Evolutionary conservation across 1,140 invertebrate genomes (phyloP), one percentile per base, ranked within the genome.

Genomic region (Drosophila ohnishii): DNA sequence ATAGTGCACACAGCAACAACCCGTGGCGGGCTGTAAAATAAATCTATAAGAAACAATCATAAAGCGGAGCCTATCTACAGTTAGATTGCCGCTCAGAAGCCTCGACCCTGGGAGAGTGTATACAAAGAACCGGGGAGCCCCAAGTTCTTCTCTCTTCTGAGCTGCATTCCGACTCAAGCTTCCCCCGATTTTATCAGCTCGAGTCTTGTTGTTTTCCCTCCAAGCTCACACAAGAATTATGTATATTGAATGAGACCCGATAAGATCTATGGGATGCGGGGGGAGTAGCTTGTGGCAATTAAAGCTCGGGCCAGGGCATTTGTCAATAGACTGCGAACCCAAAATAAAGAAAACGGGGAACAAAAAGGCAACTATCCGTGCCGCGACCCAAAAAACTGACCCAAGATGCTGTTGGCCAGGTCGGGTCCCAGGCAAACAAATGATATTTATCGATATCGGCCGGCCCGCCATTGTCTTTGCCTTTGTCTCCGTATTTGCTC

Each of bases 381-480:
- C 32, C 65, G 34, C 67, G 66, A 71, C 67, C 67, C 67, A 73
- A 73, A 64, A 73, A 78, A 32, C 56, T 84, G 80, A 82, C 80
- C 80, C 71, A 66, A 78, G 53, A 60, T 32, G 62, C 59, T 39
- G 58, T 42, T 58, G 42, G 48, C 50, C 64, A 42, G 64, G 67
- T 14, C 51, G 51, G 40, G 30, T 34, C 69, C 39, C 42, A 62
- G 56, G 39, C 37, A 47, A 70, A 82, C 69, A 78, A 82, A 83
- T 83, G 80, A 82, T 82, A 61, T 83, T 83, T 82, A 78, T 83
- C 80, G 64, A 67, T 67, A 67, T 51, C 34, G 64, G 34, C 13
- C 59, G 69, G 59, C 56, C n/a, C 7, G 62, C 69, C 70, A 82
- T 82, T 82, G 80, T 82, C 70, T 82, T 75, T 35, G 66, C 47